phyloP scores from a whole-genome alignment of 1,140 invertebrate species.

The Drosophila teissieri region DNA sequence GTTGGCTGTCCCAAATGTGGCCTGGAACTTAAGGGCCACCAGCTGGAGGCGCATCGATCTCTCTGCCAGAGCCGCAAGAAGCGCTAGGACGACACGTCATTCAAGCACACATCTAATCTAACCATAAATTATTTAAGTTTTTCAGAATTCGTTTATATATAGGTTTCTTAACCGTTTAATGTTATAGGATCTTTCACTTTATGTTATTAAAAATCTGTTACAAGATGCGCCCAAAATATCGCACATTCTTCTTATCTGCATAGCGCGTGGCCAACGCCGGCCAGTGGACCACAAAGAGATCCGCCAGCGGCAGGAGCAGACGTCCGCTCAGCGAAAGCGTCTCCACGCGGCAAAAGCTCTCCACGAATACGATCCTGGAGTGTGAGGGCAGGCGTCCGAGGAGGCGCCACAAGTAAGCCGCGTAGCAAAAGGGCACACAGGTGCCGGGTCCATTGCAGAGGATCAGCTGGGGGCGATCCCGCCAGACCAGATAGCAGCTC shows the following conservation, averaged over 20 bases:
- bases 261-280: conserved; percentile 86
- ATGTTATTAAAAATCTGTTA: conserved; percentile 18
- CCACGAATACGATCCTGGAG: conserved; percentile 94
- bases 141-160: background rate
- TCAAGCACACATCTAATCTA: background rate
- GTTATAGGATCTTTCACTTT: no score
- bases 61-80: conserved; percentile 22
- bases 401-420: conserved; percentile 89
- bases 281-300: conserved; percentile 97
- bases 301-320: conserved; percentile 92
- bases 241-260: conserved; percentile 86
- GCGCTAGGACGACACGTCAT: background rate
- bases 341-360: conserved; percentile 97
- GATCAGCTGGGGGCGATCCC: conserved; percentile 90
- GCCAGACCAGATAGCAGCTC: conserved; percentile 89
- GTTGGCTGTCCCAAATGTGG: conserved; percentile 88
- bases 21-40: conserved; percentile 58
- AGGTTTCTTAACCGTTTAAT: no score
- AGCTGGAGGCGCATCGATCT: conserved; percentile 47
- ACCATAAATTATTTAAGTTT: background rate
- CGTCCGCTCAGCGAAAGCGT: conserved; percentile 94
- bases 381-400: conserved; percentile 87
- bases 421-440: conserved; percentile 94
- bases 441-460: conserved; percentile 98
- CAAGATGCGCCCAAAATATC: conserved; percentile 87